Evolutionary conservation across 2,888 invertebrate genomes (phyloP).

Genomic region (Xylota segnis): DNA sequence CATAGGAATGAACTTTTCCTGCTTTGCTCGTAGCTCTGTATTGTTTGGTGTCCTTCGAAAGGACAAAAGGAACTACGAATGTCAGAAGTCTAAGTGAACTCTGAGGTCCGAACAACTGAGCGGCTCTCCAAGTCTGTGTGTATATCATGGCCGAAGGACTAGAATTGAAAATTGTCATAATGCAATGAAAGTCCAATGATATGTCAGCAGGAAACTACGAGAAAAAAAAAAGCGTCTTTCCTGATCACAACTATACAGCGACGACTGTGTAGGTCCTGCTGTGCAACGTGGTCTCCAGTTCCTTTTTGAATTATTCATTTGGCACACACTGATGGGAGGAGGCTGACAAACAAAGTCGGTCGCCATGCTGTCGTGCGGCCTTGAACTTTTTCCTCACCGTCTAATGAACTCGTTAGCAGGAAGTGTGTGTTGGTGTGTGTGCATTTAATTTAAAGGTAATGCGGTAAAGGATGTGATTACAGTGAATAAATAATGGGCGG

Average conservation of each 20-base stretch:
- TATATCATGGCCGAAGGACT: background rate
- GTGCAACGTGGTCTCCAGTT: slow-evolving; percentile 6
- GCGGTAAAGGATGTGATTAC: slow-evolving; percentile 40
- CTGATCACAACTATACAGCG: background rate
- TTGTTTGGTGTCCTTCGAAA: slow-evolving; percentile 8
- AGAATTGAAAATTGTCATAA: slow-evolving; percentile 3
- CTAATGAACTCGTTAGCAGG: slow-evolving; percentile 52
- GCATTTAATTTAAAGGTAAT: slow-evolving; percentile 30
- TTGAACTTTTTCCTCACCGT: slow-evolving; percentile 61
- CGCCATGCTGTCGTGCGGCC: slow-evolving; percentile 32
- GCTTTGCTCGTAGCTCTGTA: background rate
- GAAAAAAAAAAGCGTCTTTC: background rate
- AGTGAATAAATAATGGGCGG: slow-evolving; percentile 12
- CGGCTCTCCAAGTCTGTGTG: background rate
- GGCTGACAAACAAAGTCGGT: slow-evolving; percentile 25
- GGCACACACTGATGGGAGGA: slow-evolving; percentile 32
- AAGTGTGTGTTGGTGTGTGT: slow-evolving; percentile 4
- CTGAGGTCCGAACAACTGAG: background rate
- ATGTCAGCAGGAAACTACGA: slow-evolving; percentile 5
- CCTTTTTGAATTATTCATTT: slow-evolving; percentile 54
- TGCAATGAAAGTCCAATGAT: slow-evolving; percentile 1
- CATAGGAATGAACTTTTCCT: background rate
- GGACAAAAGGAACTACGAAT: background rate
- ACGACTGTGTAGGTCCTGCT: slow-evolving; percentile 9
- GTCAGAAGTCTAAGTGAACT: slow-evolving; percentile 12